phyloP scores from a whole-genome alignment of 2,113 vertebrate genomes.

The Tragelaphus imberbis region DNA sequence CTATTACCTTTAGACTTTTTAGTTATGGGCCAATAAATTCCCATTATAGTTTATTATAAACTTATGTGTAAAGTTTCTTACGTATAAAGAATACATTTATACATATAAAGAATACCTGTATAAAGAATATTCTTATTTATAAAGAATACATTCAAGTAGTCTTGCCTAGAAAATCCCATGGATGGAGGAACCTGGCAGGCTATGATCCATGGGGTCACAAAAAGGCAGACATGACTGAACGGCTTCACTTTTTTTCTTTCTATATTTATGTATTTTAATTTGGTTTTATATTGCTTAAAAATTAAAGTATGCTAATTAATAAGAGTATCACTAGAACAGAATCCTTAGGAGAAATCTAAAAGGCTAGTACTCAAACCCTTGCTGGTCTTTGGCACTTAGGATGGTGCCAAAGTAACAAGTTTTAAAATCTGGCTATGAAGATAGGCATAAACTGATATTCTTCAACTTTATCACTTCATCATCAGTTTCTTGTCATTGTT shows the following conservation, averaged over 20 bases:
- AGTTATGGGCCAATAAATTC: neutral
- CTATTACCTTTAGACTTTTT: neutral
- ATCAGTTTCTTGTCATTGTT: neutral
- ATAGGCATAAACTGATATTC: neutral
- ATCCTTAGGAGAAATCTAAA: neutral
- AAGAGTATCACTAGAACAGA: neutral
- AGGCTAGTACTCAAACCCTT: neutral
- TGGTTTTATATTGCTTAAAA: slow-evolving; percentile 37
- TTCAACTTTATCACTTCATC: neutral
- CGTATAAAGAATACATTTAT: neutral
- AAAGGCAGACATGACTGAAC: accelerated
- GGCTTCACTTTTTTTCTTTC: neutral
- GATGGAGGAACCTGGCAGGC: neutral
- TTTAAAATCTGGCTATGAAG: neutral
- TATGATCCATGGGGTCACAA: neutral
- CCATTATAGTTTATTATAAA: neutral
- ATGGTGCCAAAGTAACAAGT: neutral
- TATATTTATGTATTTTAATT: neutral
- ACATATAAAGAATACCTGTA: neutral
- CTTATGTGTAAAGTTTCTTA: neutral
- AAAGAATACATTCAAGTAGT: neutral
- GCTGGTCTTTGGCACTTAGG: neutral
- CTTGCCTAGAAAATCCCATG: neutral
- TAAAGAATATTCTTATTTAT: neutral
- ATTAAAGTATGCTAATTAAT: neutral